A percentile compares a stretch with the other conserved stretches of the same genome.
Conservation (phyloP, 2,888 invertebrate genomes). For the Caradrina kadenii region DNA sequence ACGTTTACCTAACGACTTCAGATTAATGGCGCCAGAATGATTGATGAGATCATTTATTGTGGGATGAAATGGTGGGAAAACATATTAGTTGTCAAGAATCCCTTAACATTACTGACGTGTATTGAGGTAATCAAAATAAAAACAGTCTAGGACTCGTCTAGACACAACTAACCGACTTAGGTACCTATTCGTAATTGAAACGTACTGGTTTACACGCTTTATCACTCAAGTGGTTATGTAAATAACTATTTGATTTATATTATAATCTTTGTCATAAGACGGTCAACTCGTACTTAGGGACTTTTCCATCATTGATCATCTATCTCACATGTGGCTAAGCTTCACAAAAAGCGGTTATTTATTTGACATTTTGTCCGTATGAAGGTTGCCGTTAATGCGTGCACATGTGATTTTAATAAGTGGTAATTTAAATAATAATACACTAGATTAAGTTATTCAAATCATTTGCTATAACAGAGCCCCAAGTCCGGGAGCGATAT, state of each 20-base stretch:
- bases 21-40: background rate
- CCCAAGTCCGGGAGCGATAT: slow-evolving; percentile 1
- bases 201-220: slow-evolving; percentile 36
- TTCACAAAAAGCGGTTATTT: slow-evolving; percentile 2
- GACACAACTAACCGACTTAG: slow-evolving; percentile 60
- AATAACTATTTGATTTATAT: slow-evolving; percentile 27
- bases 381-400: background rate
- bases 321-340: background rate
- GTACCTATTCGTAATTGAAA: slow-evolving; percentile 57
- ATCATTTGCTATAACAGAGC: background rate
- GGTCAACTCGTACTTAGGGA: background rate
- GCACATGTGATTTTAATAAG: slow-evolving; percentile 5
- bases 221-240: slow-evolving; percentile 48
- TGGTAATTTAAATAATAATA: background rate
- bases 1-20: background rate
- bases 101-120: background rate
- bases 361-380: background rate
- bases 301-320: background rate
- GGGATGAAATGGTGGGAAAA: background rate
- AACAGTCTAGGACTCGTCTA: slow-evolving; percentile 67
- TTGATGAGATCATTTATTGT: background rate
- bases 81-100: background rate
- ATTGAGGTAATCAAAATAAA: slow-evolving; percentile 14
- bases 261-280: slow-evolving; percentile 10
- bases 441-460: background rate